Evolutionary conservation across 1,140 invertebrate species (phyloP), one percentile per base, ranked within the genome.

Genomic region (Drosophila pachea): DNA sequence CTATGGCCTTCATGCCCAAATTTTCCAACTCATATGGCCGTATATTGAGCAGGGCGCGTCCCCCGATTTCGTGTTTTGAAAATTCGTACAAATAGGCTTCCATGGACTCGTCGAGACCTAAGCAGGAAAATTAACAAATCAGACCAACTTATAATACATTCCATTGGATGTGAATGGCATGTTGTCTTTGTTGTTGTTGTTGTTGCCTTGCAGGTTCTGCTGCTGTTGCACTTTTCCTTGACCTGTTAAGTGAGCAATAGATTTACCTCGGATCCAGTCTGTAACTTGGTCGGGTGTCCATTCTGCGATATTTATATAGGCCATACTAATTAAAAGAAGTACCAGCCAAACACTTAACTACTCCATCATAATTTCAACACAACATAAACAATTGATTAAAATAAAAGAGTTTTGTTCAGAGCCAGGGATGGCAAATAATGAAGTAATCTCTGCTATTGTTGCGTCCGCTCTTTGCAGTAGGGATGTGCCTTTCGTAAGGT

Each of bases 281-380:
- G 94, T 95, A 60, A 97, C 96, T 92, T 97, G 95, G 82, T 97
- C 95, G n/a, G 95, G 94, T 72, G 94, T 94, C 97, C 97, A 98
- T 91, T 97, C 95, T 66, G 93, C 94, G 73, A 97, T 94, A 91
- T 97, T 97, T 78, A 97, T 94, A 90, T 95, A 95, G 89, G 94
- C 94, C 95, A 95, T 95, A 73, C 68, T 77, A 64, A 70, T 67
- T 35, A 11, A 42, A 12, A 50, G n/a, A 45, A 72, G 36, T 35
- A 67, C 55, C 32, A 50, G n/a, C 35, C 61, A 36, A 45, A 43
- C 64, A 71, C 60, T 33, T 62, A 62, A 50, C 76, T 79, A 79
- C 50, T 74, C 63, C 76, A 79, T 79, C 16, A 71, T 47, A 64
- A 63, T 72, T 42, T 35, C 35, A 49, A 70, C 61, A 63, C 48